Percentiles rank a stretch among this genome's conserved stretches.
These are phyloP conservation scores for Caradrina kadenii DNA, from an alignment of 2,888 invertebrate genomes.

Conservation along the genomic window DNA sequence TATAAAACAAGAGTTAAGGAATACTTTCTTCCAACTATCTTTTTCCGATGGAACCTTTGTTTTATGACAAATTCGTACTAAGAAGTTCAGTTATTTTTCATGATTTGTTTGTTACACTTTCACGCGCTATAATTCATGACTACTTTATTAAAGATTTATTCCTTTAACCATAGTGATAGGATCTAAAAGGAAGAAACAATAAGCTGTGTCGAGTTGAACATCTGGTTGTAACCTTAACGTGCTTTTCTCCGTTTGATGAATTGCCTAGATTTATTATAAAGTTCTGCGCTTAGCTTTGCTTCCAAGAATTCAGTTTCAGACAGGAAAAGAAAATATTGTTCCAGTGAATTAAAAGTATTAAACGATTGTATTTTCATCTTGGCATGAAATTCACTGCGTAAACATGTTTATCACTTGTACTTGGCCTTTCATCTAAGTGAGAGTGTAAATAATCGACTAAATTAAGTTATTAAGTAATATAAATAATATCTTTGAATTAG, in stretches of 20 bases:
- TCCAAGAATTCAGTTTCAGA: neutral
- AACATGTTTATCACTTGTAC: neutral
- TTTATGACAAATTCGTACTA: slow-evolving; percentile 40
- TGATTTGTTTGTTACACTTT: slow-evolving; percentile 18
- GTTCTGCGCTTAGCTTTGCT: neutral
- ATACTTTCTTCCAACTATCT: slow-evolving; percentile 55
- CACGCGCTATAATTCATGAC: neutral
- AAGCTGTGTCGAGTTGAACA: slow-evolving; percentile 4
- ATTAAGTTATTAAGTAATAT: neutral
- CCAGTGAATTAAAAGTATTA: neutral
- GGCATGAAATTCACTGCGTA: neutral
- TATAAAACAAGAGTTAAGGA: slow-evolving; percentile 64
- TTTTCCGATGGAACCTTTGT: slow-evolving; percentile 40
- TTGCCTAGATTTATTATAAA: neutral
- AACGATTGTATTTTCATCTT: neutral
- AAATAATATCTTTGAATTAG: neutral
- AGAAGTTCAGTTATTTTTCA: slow-evolving; percentile 43
- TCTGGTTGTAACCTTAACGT: neutral
- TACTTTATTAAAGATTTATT: neutral
- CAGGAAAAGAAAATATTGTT: slow-evolving; percentile 1
- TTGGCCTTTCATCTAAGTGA: neutral
- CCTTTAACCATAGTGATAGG: neutral
- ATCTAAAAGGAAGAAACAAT: neutral
- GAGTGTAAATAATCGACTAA: neutral
- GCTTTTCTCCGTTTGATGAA: slow-evolving; percentile 3